Percentiles rank a stretch among this genome's conserved stretches.
Conservation (phyloP, 1,140 invertebrate genomes). For the Heliconius congener region DNA sequence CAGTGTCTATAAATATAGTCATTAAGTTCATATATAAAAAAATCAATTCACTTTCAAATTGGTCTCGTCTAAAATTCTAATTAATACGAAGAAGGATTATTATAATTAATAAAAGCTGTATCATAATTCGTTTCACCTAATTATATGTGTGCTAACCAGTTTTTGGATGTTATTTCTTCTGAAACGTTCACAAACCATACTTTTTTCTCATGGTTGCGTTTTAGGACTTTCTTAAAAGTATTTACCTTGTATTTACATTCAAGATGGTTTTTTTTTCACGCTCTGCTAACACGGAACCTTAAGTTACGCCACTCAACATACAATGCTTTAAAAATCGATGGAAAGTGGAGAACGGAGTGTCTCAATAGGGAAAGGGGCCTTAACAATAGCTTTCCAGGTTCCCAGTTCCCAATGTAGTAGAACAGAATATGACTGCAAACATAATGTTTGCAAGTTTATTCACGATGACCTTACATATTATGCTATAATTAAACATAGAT, state of each 20-base stretch:
- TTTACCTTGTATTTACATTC: no score
- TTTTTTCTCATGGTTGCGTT: neutral
- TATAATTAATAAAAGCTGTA: neutral
- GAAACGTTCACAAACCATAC: neutral
- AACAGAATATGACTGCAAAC: no score
- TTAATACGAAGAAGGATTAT: neutral
- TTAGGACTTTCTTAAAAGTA: neutral
- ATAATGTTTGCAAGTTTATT: no score
- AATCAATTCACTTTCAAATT: constrained; percentile 9
- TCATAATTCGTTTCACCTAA: neutral
- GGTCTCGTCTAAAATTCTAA: neutral
- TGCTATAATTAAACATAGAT: no score
- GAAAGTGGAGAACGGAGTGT: neutral
- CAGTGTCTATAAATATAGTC: neutral
- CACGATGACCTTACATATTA: no score
- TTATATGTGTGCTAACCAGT: constrained; percentile 1
- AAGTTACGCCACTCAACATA: no score
- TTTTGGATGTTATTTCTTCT: neutral
- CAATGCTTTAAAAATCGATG: no score
- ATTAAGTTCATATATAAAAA: neutral
- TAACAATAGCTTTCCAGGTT: no score
- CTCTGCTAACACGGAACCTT: no score
- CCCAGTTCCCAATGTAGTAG: no score
- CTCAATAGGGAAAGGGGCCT: no score
- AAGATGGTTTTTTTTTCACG: no score